Conservation (phyloP, 2,888 invertebrate genomes). For the Elaeidobius kamerunicus region DNA sequence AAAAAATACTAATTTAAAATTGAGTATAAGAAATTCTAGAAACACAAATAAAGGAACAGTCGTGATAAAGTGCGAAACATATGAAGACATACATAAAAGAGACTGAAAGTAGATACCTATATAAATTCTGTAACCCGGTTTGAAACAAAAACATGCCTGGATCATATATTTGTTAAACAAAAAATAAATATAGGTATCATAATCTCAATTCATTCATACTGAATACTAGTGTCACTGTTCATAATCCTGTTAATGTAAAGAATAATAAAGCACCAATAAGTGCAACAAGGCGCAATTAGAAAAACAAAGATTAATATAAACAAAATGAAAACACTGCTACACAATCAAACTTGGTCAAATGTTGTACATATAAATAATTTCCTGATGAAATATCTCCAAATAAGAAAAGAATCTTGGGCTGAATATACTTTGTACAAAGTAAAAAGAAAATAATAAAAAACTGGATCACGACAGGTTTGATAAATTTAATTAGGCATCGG, state of each 20-base stretch:
- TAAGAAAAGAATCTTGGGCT: no score
- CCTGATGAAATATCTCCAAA: no score
- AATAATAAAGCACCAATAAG: background rate
- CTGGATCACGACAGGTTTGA: no score
- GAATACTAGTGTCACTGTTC: background rate
- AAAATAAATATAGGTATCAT: background rate
- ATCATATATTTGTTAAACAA: background rate
- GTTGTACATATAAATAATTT: background rate
- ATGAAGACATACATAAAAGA: background rate
- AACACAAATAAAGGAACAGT: background rate
- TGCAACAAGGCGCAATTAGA: background rate
- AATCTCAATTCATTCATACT: background rate
- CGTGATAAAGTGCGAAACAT: background rate
- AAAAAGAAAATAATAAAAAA: no score
- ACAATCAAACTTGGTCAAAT: background rate
- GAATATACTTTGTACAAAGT: no score
- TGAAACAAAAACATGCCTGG: background rate
- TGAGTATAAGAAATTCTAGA: background rate
- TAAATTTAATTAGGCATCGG: no score
- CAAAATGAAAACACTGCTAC: background rate
- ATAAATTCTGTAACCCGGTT: background rate
- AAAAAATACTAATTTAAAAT: background rate
- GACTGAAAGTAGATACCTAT: background rate
- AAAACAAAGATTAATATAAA: background rate
- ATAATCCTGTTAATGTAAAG: background rate